Conservation (phyloP, 2,113 vertebrate species). For the Nothobranchius kuhntae region DNA sequence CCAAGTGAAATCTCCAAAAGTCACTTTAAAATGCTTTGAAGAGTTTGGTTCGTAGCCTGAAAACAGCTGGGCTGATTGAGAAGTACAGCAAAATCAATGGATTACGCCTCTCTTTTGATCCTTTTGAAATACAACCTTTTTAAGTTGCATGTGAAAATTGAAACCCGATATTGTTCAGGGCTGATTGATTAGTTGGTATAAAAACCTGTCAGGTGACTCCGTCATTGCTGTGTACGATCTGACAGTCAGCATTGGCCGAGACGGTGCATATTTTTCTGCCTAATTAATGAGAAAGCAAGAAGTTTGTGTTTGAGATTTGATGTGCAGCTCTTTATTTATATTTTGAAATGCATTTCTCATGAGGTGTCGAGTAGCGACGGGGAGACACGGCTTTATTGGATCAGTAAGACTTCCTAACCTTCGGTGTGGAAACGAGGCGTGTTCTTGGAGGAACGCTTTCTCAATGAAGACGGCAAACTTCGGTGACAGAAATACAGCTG, state of each 20-base stretch:
- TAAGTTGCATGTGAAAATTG: constrained; percentile 3
- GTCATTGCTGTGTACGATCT: background rate
- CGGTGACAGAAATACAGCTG: background rate
- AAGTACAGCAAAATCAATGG: background rate
- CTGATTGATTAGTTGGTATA: background rate
- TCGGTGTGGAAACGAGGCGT: background rate
- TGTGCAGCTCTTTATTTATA: constrained; percentile 1
- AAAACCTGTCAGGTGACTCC: background rate
- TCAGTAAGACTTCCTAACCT: background rate
- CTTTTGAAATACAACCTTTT: background rate
- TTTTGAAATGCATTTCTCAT: background rate
- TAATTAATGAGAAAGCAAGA: constrained; percentile 1
- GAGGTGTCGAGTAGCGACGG: background rate
- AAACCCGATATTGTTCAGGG: background rate
- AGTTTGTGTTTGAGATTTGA: background rate
- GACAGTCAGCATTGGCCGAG: background rate
- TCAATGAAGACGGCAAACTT: background rate
- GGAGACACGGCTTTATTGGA: background rate
- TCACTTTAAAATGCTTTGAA: background rate
- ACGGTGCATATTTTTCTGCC: background rate
- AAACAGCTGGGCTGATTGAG: background rate
- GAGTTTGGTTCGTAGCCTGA: background rate
- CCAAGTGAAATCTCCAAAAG: background rate
- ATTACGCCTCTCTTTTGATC: background rate
- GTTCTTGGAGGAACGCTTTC: background rate